A percentile compares a stretch with the other conserved stretches of the same genome.
These are phyloP conservation scores for Lagocephalus sceleratus DNA, from an alignment of 2,797 vertebrate species.

Conservation along the genomic window DNA sequence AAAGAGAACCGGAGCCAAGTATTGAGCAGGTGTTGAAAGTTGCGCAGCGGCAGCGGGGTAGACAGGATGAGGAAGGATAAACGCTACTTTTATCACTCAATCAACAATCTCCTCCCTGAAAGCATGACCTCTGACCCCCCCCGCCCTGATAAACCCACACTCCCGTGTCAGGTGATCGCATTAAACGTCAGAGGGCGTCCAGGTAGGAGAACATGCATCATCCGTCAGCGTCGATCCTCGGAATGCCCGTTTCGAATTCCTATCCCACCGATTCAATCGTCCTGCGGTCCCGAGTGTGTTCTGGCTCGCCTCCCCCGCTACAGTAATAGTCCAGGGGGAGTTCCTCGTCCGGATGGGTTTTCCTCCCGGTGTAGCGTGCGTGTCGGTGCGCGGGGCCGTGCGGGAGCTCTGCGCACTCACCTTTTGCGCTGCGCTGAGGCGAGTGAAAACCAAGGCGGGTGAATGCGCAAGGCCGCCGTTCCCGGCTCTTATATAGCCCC, in stretches of 20 bases:
- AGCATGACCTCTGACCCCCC: no score
- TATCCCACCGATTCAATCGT: conserved; percentile 15
- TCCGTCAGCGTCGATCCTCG: conserved; percentile 52
- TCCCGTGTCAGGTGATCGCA: not conserved
- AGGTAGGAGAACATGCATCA: conserved; percentile 10
- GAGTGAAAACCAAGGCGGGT: conserved; percentile 79
- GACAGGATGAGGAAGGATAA: no score
- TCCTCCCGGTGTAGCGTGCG: conserved; percentile 26
- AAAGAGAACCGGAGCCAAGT: not conserved
- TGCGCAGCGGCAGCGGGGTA: no score
- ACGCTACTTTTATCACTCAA: no score
- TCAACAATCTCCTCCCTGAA: no score
- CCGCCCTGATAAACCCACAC: no score
- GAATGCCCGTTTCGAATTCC: conserved; percentile 24
- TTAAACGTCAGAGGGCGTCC: conserved; percentile 22
- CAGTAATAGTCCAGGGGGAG: conserved; percentile 56
- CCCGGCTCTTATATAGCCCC: conserved; percentile 71
- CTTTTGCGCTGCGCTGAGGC: conserved; percentile 77
- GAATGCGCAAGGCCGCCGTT: conserved; percentile 41
- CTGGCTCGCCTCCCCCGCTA: conserved; percentile 35
- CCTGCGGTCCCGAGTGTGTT: conserved; percentile 38
- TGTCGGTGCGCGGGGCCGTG: conserved; percentile 11
- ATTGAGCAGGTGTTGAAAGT: no score
- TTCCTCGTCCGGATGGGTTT: conserved; percentile 32
- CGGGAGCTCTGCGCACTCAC: conserved; percentile 66